A percentile compares a stretch with the other conserved stretches of the same genome.
phyloP scores from a whole-genome alignment of 2,888 invertebrate genomes.

The Stomorhina lunata region DNA sequence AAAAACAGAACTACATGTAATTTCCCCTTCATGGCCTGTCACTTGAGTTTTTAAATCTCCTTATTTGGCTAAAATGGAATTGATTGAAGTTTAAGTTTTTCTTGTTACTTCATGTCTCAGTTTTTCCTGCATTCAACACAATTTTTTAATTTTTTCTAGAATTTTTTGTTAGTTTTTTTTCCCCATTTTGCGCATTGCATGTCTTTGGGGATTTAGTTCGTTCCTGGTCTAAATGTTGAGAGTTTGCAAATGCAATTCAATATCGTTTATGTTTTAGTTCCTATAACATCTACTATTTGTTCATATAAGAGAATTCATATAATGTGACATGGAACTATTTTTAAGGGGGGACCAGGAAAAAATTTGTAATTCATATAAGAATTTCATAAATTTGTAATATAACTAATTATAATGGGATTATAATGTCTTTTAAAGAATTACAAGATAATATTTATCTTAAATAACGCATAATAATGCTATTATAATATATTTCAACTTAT shows the following conservation, averaged over 20 bases:
- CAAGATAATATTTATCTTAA: too few species aligned
- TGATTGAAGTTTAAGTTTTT: constrained; percentile 45
- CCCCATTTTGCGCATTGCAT: constrained; percentile 53
- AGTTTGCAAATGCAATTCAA: constrained; percentile 51
- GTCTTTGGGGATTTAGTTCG: constrained; percentile 45
- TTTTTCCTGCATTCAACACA: constrained; percentile 33
- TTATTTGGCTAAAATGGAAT: constrained; percentile 57
- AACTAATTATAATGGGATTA: too few species aligned
- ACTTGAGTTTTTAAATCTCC: constrained; percentile 48
- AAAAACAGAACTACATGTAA: constrained; percentile 2
- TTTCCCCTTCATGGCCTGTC: constrained; percentile 53
- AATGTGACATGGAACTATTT: constrained; percentile 48
- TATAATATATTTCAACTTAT: too few species aligned
- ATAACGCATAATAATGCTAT: too few species aligned
- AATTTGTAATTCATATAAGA: too few species aligned
- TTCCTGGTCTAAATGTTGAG: constrained; percentile 19
- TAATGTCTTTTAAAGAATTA: too few species aligned
- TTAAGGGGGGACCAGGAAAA: too few species aligned
- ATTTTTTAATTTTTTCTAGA: too few species aligned
- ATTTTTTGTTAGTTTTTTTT: neutral
- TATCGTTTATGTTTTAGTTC: constrained; percentile 24
- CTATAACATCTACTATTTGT: constrained; percentile 44
- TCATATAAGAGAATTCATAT: constrained; percentile 38
- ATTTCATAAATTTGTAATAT: too few species aligned
- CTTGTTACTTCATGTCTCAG: neutral